These are phyloP conservation scores for Stomatorhinus ivindoensis DNA, from an alignment of 2,113 vertebrate genomes.

Conservation along the genomic window DNA sequence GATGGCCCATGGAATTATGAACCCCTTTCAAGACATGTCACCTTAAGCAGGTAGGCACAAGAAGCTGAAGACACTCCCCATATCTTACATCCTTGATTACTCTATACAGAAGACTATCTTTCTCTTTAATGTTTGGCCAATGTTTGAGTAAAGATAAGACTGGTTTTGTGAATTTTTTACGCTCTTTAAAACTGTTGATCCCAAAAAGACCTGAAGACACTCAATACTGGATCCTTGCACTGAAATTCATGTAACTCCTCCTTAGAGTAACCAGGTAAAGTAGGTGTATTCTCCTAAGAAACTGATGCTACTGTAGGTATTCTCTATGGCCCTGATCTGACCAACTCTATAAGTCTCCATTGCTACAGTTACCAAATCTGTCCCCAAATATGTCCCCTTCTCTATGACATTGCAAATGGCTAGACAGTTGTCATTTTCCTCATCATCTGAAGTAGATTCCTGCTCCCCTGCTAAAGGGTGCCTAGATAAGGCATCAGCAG, in stretches of 20 bases:
- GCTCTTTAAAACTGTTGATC: background rate
- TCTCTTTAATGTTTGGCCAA: background rate
- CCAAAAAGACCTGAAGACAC: background rate
- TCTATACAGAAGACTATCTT: background rate
- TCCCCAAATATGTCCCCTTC: background rate
- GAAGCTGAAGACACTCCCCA: background rate
- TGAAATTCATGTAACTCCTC: too few species aligned
- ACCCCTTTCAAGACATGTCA: too few species aligned
- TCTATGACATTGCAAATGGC: background rate
- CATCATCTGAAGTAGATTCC: too few species aligned
- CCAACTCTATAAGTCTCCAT: background rate
- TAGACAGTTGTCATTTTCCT: background rate
- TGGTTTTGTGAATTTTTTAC: background rate
- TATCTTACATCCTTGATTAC: background rate
- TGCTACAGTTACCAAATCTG: background rate
- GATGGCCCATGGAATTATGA: background rate
- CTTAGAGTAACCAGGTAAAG: background rate
- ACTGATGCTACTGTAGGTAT: too few species aligned
- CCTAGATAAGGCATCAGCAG: background rate
- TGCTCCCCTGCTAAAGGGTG: background rate
- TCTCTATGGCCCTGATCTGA: too few species aligned
- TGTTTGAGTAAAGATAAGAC: background rate
- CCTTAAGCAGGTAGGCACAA: background rate
- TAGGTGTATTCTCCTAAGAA: background rate
- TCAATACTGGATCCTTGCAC: too few species aligned